phyloP scores from a whole-genome alignment of 2,888 invertebrate species.

The Sesia apiformis region DNA sequence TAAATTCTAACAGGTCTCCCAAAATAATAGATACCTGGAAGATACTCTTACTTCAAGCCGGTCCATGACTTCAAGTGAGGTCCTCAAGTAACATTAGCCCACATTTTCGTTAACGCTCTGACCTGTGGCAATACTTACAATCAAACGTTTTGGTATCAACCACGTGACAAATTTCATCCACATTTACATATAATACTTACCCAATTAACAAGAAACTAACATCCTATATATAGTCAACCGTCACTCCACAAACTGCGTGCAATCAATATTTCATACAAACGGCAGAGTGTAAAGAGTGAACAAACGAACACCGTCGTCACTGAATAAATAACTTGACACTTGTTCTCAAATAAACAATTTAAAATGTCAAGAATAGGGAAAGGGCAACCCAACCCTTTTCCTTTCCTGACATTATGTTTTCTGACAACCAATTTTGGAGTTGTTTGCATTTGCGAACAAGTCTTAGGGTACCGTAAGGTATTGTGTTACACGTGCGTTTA shows the following conservation, averaged over 20 bases:
- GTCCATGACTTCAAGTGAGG: too few relatives aligned
- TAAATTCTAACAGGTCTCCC: too few relatives aligned
- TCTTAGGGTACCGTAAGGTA: not conserved
- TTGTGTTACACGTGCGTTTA: not conserved
- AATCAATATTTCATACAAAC: slow-evolving; percentile 1
- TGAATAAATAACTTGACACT: slow-evolving; percentile 71
- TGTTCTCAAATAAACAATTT: slow-evolving; percentile 73
- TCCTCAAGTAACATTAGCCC: too few relatives aligned
- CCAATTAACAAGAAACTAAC: too few relatives aligned
- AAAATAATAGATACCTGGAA: too few relatives aligned
- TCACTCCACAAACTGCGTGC: slow-evolving; percentile 4
- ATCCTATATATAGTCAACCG: too few relatives aligned
- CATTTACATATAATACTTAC: too few relatives aligned
- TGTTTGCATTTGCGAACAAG: slow-evolving; percentile 31
- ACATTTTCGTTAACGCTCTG: too few relatives aligned
- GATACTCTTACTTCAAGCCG: too few relatives aligned
- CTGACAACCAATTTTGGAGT: slow-evolving; percentile 61
- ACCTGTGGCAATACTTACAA: too few relatives aligned
- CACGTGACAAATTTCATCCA: too few relatives aligned
- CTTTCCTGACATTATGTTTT: slow-evolving; percentile 57
- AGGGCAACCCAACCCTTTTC: slow-evolving; percentile 62
- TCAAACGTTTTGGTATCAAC: too few relatives aligned
- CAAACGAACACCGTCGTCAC: slow-evolving; percentile 19
- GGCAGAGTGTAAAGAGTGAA: not conserved
- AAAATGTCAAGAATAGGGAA: slow-evolving; percentile 70